Base-by-base conservation (phyloP, 2,797 vertebrate genomes). In the Knipowitschia caucasica region DNA sequence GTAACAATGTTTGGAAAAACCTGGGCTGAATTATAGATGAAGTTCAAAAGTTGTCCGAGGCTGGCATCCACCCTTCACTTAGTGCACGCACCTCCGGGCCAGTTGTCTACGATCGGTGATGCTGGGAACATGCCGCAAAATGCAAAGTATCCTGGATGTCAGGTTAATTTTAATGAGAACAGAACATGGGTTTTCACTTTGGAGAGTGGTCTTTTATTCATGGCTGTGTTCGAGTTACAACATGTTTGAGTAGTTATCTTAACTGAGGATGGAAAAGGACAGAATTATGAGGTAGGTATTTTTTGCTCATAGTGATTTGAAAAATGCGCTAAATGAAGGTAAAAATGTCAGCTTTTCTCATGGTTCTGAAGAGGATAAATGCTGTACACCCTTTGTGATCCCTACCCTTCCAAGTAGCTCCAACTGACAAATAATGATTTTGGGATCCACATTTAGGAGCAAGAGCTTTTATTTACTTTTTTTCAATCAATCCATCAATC, bases 131-230 rank as follows among this genome's bases (percentile, higher is more conserved):
- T 47, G 62, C 60, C 40, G 58, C 30, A 46, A 55, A 68, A 65
- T 36, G 26, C 47, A 64, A 26, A 51, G 14, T 34, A 62, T 63
- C 50, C 45, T 39, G 47, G 40, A 12, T 64, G 51, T 67, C 43
- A 50, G 53, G 56, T 73, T 64, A 47, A 69, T 62, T 65, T 56
- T 67, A 71, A 70, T 70, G 42, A 64, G 57, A 26, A 51, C 31
- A 59, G 49, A 73, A 79, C 76, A 76, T 36, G 60, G 57, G 50
- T 75, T 67, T 75, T 55, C 73, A 68, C 74, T 79, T 82, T 26
- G 61, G 29, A 18, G 29, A 40, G 43, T 58, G 30, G 36, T 73
- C 40, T 74, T 50, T 73, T 67, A 67, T 77, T 78, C 52, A 69
- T 56, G 49, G 45, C 63, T 57, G 26, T 46, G 44, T 45, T n/a